phyloP scores from a whole-genome alignment of 1,140 invertebrate species.

The Antheraea pernyi region DNA sequence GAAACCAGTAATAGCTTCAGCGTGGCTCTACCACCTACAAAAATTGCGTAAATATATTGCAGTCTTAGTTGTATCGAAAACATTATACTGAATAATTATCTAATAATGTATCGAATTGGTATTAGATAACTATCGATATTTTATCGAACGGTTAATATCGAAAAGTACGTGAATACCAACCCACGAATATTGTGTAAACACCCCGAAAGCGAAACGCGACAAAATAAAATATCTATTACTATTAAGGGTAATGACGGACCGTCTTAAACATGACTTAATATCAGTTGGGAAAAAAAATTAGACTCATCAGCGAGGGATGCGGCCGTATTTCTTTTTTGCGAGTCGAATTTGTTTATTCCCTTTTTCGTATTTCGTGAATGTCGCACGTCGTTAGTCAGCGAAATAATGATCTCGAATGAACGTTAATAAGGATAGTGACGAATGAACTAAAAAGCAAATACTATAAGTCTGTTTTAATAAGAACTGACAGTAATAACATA shows the following conservation, averaged over 20 bases:
- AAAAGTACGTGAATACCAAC: slow-evolving; percentile 28
- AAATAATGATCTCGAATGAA: slow-evolving; percentile 34
- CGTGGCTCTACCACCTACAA: too few relatives aligned
- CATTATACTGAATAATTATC: too few relatives aligned
- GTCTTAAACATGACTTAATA: slow-evolving; percentile 78
- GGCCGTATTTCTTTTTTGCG: slow-evolving; percentile 48
- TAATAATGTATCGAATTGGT: background rate
- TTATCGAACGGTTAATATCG: slow-evolving; percentile 22
- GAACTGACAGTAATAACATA: too few relatives aligned
- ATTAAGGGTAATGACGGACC: slow-evolving; percentile 73
- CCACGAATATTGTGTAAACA: slow-evolving; percentile 64
- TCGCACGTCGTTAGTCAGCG: slow-evolving; percentile 33
- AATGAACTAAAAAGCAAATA: background rate
- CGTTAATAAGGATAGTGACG: background rate
- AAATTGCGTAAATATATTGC: too few relatives aligned
- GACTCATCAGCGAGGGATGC: slow-evolving; percentile 52
- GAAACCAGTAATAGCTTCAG: too few relatives aligned
- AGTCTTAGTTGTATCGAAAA: too few relatives aligned
- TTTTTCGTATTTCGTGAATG: slow-evolving; percentile 9
- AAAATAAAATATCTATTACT: slow-evolving; percentile 79
- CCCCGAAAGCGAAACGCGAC: slow-evolving; percentile 66
- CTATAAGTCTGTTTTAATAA: too few relatives aligned
- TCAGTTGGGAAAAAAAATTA: slow-evolving; percentile 73
- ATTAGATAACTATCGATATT: background rate
- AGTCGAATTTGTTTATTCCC: slow-evolving; percentile 27